Evolutionary conservation across 2,888 invertebrate genomes (phyloP).

Genomic region (Parnassius apollo): DNA sequence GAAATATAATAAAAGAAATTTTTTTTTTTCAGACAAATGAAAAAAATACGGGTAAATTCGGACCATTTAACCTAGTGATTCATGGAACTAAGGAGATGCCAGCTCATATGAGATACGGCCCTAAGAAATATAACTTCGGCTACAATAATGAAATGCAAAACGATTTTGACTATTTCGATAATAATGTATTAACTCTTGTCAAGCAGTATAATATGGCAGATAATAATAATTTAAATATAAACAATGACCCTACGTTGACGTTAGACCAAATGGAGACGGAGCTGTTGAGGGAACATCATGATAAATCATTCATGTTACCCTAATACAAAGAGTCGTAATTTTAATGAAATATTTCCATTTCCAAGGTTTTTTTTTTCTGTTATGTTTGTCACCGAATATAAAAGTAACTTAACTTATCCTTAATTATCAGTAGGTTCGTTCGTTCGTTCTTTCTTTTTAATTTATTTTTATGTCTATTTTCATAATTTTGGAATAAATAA

Average conservation of each 20-base stretch:
- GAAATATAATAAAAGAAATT: too few species aligned
- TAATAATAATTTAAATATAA: constrained; percentile 32
- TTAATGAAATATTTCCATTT: neutral
- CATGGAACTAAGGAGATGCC: constrained; percentile 87
- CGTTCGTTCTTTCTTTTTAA: too few species aligned
- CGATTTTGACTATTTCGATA: constrained; percentile 38
- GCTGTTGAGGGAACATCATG: constrained; percentile 60
- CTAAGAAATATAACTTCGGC: constrained; percentile 75
- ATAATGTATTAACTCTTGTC: constrained; percentile 23
- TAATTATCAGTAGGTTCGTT: too few species aligned
- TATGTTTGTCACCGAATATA: too few species aligned
- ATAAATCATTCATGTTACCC: constrained; percentile 35
- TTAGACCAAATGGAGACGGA: constrained; percentile 59
- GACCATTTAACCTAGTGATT: constrained; percentile 81
- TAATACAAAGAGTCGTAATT: constrained; percentile 4
- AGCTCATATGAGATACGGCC: constrained; percentile 80
- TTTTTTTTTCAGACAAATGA: constrained; percentile 54
- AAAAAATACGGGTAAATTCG: constrained; percentile 81
- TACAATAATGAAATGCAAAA: constrained; percentile 64
- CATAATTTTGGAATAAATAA: too few species aligned
- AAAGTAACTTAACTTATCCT: too few species aligned
- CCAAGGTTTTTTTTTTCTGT: too few species aligned
- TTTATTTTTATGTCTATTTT: too few species aligned
- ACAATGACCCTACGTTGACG: constrained; percentile 44
- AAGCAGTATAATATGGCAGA: constrained; percentile 48